These are phyloP conservation scores for Peromyscus maniculatus DNA, from an alignment of 2,113 vertebrate species.

Conservation along the genomic window DNA sequence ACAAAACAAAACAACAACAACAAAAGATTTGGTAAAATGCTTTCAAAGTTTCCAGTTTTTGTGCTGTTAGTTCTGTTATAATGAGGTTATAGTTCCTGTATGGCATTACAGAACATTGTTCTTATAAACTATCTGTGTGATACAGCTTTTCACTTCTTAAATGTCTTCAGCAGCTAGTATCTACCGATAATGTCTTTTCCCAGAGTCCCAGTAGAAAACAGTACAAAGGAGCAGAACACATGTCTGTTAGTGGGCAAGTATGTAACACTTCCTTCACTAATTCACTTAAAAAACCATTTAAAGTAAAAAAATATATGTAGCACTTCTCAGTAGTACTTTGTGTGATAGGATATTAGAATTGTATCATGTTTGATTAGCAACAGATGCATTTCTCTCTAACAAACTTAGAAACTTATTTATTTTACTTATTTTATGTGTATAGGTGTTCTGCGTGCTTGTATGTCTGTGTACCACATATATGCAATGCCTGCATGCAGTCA, in stretches of 20 bases:
- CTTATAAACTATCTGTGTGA: constrained; percentile 1
- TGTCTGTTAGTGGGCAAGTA: neutral
- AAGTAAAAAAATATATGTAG: neutral
- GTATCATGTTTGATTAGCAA: neutral
- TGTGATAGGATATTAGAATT: neutral
- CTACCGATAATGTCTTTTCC: neutral
- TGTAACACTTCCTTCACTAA: neutral
- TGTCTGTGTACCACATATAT: neutral
- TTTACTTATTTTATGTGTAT: neutral
- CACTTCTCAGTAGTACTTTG: constrained; percentile 42
- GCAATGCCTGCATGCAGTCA: neutral
- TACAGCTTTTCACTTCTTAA: constrained; percentile 36
- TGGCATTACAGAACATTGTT: constrained; percentile 40
- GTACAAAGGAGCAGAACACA: neutral
- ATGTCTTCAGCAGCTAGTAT: constrained; percentile 7
- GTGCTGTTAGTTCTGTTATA: neutral
- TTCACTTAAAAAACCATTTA: neutral
- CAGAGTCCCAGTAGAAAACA: constrained; percentile 16
- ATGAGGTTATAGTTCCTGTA: neutral
- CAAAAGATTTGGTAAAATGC: constrained; percentile 20
- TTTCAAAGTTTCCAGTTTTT: neutral
- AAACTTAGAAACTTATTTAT: neutral
- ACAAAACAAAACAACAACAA: no score
- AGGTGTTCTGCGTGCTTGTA: neutral
- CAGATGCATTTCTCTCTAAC: neutral